Conservation (phyloP, 2,113 vertebrate genomes). For the Cebus imitator region DNA sequence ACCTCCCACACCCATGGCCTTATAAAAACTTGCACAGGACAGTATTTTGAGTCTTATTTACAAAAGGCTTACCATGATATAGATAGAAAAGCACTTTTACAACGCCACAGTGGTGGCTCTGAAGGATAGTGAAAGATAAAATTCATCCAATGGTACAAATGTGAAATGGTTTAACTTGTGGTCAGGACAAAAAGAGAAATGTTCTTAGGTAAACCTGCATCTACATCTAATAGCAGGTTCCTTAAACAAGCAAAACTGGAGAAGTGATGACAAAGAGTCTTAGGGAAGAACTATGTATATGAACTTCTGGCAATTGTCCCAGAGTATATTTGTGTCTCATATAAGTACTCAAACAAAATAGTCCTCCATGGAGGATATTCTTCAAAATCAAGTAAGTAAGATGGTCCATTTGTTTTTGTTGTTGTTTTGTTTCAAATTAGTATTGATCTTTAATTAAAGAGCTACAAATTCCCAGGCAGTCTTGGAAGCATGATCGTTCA, state of each 20-base stretch:
- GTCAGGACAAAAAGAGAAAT: background rate
- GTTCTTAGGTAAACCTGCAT: background rate
- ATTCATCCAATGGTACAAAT: background rate
- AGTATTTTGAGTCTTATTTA: background rate
- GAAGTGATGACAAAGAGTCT: background rate
- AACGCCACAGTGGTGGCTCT: background rate
- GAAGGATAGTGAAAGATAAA: background rate
- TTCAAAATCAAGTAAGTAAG: background rate
- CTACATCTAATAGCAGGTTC: background rate
- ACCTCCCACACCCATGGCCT: background rate
- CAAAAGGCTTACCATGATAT: background rate
- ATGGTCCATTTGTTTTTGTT: background rate
- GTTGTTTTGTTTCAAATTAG: background rate
- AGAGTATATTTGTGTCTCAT: background rate
- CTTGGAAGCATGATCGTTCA: background rate
- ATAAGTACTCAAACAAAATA: background rate
- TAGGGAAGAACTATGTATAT: background rate
- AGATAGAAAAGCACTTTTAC: background rate
- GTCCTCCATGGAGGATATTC: background rate
- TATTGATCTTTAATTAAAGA: background rate
- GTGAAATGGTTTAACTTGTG: background rate
- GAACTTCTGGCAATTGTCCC: background rate
- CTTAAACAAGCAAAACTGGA: background rate
- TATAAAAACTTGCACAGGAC: background rate
- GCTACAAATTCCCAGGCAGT: background rate